Evolutionary conservation across 2,888 invertebrate genomes (phyloP).

Genomic region (Andrena minutula): DNA sequence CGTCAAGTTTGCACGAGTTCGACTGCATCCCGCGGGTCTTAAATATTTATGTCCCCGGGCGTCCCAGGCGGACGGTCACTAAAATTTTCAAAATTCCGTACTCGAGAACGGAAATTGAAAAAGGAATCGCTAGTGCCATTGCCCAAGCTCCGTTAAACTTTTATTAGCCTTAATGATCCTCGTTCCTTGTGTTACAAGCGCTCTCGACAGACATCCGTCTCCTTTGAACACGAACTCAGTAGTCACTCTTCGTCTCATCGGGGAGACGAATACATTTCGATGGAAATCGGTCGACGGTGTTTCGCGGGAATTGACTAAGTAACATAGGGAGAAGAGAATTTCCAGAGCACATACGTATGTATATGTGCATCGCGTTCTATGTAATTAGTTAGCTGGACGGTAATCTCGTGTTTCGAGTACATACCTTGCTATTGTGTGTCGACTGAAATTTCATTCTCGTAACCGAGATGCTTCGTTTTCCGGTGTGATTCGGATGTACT

Average conservation of each 20-base stretch:
- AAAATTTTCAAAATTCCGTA: slow-evolving; percentile 40
- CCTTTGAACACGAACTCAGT: slow-evolving; percentile 7
- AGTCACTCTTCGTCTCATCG: background rate
- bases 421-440: slow-evolving; percentile 6
- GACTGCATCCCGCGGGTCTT: slow-evolving; percentile 51
- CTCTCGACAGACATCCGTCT: background rate
- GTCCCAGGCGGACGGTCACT: background rate
- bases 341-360: background rate
- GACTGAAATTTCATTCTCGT: slow-evolving; percentile 17
- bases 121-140: background rate
- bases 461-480: background rate
- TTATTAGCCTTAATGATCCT: slow-evolving; percentile 40
- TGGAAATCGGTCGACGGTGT: background rate
- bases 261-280: background rate
- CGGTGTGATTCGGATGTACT: background rate
- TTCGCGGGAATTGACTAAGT: slow-evolving; percentile 31
- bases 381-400: slow-evolving; percentile 28
- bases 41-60: slow-evolving; percentile 69
- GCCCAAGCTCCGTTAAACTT: slow-evolving; percentile 34
- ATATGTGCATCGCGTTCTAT: slow-evolving; percentile 2
- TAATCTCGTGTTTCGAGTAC: too few relatives aligned
- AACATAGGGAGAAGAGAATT: background rate
- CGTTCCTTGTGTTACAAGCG: background rate
- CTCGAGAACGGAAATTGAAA: background rate
- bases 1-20: slow-evolving; percentile 54